These are phyloP conservation scores for Phlogophora meticulosa DNA, from an alignment of 2,888 invertebrate genomes.

Conservation along the genomic window DNA sequence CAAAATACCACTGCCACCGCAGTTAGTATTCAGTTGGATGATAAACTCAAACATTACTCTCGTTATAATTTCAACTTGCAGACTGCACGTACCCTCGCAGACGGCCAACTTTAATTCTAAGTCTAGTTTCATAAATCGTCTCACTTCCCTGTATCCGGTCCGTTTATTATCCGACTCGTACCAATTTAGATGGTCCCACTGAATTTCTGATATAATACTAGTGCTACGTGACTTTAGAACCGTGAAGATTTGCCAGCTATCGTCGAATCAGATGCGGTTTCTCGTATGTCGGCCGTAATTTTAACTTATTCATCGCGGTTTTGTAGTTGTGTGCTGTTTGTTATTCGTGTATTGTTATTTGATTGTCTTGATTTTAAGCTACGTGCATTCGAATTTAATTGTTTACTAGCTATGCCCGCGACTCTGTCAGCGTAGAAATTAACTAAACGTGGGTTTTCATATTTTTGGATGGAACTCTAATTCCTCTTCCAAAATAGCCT, in stretches of 20 bases:
- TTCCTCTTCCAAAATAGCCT: no score
- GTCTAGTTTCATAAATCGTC: conserved; percentile 77
- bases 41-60: conserved; percentile 42
- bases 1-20: no score
- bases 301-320: conserved; percentile 62
- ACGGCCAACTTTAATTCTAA: conserved; percentile 67
- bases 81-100: conserved; percentile 60
- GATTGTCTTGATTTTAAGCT: conserved; percentile 5
- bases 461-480: no score
- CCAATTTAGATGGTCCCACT: conserved; percentile 79
- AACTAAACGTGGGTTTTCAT: no score
- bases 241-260: conserved; percentile 67
- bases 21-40: no score
- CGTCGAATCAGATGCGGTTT: conserved; percentile 73
- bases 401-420: no score
- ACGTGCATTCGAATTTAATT: not conserved
- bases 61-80: conserved; percentile 63
- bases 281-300: conserved; percentile 67
- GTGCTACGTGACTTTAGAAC: conserved; percentile 80
- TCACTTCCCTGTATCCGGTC: conserved; percentile 75
- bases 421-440: no score
- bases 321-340: conserved; percentile 29
- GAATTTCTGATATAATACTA: conserved; percentile 81
- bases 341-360: conserved; percentile 37
- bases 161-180: conserved; percentile 80